phyloP scores from a whole-genome alignment of 2,113 vertebrate genomes.

The Mesitornis unicolor region DNA sequence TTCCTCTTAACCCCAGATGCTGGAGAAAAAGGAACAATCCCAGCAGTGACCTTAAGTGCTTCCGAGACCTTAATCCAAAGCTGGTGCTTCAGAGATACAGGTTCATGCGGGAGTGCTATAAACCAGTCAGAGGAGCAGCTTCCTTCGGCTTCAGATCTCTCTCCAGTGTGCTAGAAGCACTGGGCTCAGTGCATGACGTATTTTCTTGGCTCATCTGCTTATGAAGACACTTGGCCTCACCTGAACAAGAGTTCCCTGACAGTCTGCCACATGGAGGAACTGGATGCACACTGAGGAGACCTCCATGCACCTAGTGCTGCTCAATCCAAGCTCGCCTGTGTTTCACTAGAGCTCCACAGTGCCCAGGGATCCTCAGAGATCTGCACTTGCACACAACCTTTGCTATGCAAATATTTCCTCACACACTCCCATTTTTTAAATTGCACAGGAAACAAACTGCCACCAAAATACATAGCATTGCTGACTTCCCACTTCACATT shows the following conservation, averaged over 20 bases:
- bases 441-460: background rate
- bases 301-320: background rate
- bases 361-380: background rate
- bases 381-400: background rate
- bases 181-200: background rate
- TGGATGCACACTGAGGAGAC: background rate
- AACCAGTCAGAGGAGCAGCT: background rate
- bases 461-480: background rate
- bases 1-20: background rate
- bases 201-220: background rate
- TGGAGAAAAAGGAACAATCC: background rate
- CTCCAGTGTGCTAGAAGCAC: background rate
- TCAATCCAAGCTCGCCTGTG: background rate
- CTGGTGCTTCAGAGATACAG: background rate
- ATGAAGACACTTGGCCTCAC: background rate
- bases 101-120: background rate
- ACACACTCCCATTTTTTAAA: background rate
- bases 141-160: background rate
- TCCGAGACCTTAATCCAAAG: background rate
- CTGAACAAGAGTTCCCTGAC: background rate
- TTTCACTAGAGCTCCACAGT: background rate
- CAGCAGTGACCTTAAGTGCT: background rate
- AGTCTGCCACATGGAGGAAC: background rate
- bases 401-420: background rate
- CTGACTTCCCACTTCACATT: background rate